Evolutionary conservation across 2,113 vertebrate species (phyloP).

Genomic region (Amphiprion percula): DNA sequence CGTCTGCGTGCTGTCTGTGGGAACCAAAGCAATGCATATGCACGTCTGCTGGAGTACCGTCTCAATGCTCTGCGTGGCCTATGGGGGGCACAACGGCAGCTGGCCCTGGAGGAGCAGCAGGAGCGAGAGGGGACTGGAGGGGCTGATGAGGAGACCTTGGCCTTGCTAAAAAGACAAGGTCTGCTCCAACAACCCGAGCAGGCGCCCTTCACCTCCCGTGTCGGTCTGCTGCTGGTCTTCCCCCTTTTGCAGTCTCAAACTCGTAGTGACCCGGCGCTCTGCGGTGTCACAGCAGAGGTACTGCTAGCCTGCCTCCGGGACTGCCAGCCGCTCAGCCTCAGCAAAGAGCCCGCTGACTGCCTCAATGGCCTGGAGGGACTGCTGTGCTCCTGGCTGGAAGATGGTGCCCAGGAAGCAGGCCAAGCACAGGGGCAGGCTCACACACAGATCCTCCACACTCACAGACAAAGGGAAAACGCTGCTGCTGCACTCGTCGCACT

Average conservation of each 20-base stretch:
- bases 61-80: constrained; percentile 96
- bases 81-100: constrained; percentile 97
- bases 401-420: constrained; percentile 84
- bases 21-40: constrained; percentile 98
- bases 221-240: constrained; percentile 96
- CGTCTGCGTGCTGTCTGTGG: constrained; percentile 95
- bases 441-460: constrained; percentile 86
- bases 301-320: constrained; percentile 95
- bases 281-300: constrained; percentile 97
- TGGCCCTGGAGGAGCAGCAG: constrained; percentile 97
- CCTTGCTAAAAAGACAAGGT: constrained; percentile 95
- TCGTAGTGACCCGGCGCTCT: constrained; percentile 95
- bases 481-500: constrained; percentile 97
- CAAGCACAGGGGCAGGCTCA: constrained; percentile 86
- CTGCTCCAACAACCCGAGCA: constrained; percentile 95
- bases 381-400: constrained; percentile 97
- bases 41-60: constrained; percentile 95
- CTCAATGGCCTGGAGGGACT: constrained; percentile 95
- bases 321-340: constrained; percentile 98
- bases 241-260: constrained; percentile 97
- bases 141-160: constrained; percentile 92
- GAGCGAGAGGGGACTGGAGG: constrained; percentile 92
- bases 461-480: constrained; percentile 94
- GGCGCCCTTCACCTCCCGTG: constrained; percentile 95
- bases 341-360: constrained; percentile 97